Conservation (phyloP, 2,113 vertebrate species). For the Ondatra zibethicus region DNA sequence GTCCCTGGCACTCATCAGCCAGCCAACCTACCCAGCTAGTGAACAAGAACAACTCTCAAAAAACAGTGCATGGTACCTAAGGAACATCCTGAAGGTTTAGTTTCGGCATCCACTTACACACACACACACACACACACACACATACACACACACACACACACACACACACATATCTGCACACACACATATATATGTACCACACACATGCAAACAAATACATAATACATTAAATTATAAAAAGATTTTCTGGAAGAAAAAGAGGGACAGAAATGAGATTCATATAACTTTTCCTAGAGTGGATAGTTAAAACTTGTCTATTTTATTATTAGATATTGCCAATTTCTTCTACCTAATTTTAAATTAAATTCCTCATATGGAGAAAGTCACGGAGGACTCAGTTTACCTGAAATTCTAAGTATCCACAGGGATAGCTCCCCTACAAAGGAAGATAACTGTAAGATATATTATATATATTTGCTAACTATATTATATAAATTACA, state of each 20-base stretch:
- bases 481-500: background rate
- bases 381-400: background rate
- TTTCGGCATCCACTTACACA: background rate
- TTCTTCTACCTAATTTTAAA: background rate
- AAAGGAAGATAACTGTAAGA: background rate
- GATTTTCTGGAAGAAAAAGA: background rate
- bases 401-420: background rate
- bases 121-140: background rate
- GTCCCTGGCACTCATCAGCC: background rate
- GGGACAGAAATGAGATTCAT: background rate
- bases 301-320: background rate
- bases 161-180: background rate
- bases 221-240: background rate
- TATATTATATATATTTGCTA: background rate
- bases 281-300: background rate
- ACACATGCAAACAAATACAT: background rate
- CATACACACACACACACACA: background rate
- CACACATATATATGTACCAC: background rate
- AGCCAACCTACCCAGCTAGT: background rate
- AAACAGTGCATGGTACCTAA: background rate
- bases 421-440: background rate
- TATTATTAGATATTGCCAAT: background rate
- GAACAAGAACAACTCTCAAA: background rate
- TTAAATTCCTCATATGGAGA: background rate
- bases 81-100: background rate